Base-by-base conservation (phyloP, 1,140 invertebrate species). In the Helicoverpa zea region DNA sequence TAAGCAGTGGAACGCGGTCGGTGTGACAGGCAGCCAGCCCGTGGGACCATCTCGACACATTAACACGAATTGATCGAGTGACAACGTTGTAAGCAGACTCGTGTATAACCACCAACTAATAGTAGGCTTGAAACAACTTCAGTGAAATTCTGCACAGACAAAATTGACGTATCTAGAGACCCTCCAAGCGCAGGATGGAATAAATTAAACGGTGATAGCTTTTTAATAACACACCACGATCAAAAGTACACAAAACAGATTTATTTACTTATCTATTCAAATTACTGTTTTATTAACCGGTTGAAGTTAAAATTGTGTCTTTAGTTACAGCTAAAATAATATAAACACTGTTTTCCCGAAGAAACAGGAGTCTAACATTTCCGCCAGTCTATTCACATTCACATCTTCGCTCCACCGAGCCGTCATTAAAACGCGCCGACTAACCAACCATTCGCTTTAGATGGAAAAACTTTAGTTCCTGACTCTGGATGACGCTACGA, bases 1-100 rank as follows among this genome's bases (percentile, higher is more conserved):
- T 85, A 83, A 80, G 73, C 49, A 49, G 58, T 81, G 76, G 76
- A 83, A 80, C 77, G 74, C 63, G 80, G 77, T 70, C 77, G 83
- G 70, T 81, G 77, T 80, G 80, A 80, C 63, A 80, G 77, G 66
- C 59, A 30, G 54, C 54, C 52, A 29, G 49, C 84, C 83, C 85
- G 83, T 84, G 81, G 76, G 82, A 84, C 61, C 76, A 80, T 72
- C 66, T 23, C 63, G 75, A 51, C 79, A 61, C 56, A 52, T 13
- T 78, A 77, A 81, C 80, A 81, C 80, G 58, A 77, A 81, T 81
- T 35, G 63, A 59, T 30, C 54, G 9, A 77, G 54, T 72, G 64
- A 59, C 80, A 70, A 52, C 52, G 59, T 43, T 49, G 13, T 52
- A 61, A 76, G 56, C 12, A 18, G 43, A 51, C 11, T 49, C 16